phyloP scores from a whole-genome alignment of 2,888 invertebrate species.

The Caenorhabditis doughertyi region DNA sequence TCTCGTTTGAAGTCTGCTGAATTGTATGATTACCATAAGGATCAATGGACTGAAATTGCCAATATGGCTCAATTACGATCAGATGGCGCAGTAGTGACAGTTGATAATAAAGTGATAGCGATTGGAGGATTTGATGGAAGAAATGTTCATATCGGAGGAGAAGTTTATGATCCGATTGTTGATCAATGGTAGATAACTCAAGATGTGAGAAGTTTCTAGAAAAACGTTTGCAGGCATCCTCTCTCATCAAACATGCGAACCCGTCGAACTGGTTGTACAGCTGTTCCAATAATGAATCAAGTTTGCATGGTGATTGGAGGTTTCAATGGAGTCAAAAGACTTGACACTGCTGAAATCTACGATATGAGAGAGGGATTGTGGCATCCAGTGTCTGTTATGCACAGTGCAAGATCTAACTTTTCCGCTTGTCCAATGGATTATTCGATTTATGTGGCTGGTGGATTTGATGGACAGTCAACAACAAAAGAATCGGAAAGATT shows the following conservation, averaged over 20 bases:
- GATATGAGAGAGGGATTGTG: constrained; percentile 68
- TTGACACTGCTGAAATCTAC: constrained; percentile 67
- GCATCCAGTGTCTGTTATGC: constrained; percentile 65
- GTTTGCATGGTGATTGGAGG: constrained; percentile 65
- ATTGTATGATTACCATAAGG: constrained; percentile 38
- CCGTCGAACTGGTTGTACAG: constrained; percentile 64
- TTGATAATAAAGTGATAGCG: constrained; percentile 43
- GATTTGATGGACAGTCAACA: constrained; percentile 67
- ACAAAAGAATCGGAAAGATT: constrained; percentile 58
- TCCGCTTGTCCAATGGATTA: constrained; percentile 38
- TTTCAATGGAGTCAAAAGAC: constrained; percentile 62
- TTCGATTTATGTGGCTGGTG: constrained; percentile 66
- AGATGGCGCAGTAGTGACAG: constrained; percentile 46
- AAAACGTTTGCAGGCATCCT: constrained; percentile 6
- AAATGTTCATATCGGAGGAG: constrained; percentile 54
- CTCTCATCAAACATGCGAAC: constrained; percentile 54
- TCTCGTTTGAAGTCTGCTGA: constrained; percentile 50
- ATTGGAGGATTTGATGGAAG: constrained; percentile 71
- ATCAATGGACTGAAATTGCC: constrained; percentile 51
- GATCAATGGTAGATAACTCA: constrained; percentile 39
- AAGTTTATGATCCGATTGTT: constrained; percentile 58
- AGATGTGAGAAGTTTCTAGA: not conserved
- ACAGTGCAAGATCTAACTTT: constrained; percentile 62
- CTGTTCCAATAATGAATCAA: constrained; percentile 46
- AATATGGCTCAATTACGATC: constrained; percentile 50